phyloP scores from a whole-genome alignment of 2,888 invertebrate species.

The Ariolimax columbianus region DNA sequence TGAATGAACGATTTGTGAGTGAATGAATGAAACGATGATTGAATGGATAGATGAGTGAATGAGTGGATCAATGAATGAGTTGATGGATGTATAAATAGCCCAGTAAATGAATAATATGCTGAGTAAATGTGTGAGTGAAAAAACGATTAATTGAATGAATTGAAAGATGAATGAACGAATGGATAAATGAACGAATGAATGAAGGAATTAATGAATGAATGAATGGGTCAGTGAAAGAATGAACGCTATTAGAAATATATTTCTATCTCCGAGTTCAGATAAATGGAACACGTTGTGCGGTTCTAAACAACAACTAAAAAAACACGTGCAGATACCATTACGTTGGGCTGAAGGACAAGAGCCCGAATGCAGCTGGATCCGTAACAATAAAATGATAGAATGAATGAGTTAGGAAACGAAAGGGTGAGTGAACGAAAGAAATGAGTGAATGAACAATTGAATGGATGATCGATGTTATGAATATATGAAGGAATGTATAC shows the following conservation, averaged over 20 bases:
- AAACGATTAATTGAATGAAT: not conserved
- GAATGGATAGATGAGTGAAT: not conserved
- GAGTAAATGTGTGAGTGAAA: no score
- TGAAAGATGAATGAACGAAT: not conserved
- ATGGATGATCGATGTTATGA: no score
- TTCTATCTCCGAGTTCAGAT: no score
- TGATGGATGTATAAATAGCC: not conserved
- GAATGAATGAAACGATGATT: not conserved
- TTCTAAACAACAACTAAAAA: no score
- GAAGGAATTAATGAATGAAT: not conserved
- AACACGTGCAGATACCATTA: no score
- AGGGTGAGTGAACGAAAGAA: not conserved
- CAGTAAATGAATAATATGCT: no score
- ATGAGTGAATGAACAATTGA: not conserved
- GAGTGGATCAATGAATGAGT: not conserved
- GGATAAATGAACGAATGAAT: not conserved
- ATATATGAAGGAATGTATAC: not conserved
- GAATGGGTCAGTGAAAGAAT: not conserved
- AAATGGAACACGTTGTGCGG: no score
- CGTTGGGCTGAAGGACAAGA: no score
- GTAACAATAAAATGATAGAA: no score
- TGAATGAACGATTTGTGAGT: not conserved
- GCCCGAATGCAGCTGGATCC: no score
- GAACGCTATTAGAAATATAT: no score
- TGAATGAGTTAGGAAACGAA: no score